Evolutionary conservation across 2,888 invertebrate genomes (phyloP).

Genomic region (Lithodes maja): DNA sequence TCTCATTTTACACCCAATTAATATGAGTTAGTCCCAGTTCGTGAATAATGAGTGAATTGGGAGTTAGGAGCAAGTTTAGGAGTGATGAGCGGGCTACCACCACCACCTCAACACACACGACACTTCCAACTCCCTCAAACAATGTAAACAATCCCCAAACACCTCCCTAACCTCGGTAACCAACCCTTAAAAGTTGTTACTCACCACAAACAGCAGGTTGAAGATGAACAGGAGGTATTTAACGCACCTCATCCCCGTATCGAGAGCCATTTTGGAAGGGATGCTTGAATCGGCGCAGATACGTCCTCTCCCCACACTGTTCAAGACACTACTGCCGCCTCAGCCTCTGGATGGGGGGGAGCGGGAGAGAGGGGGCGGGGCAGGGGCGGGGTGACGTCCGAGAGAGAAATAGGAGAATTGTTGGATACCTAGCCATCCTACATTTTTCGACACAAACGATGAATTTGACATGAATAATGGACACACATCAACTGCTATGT

Average conservation of each 20-base stretch:
- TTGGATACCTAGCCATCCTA: background rate
- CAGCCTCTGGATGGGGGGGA: too few species aligned
- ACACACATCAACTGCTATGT: too few species aligned
- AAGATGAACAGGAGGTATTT: constrained; percentile 92
- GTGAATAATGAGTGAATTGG: too few species aligned
- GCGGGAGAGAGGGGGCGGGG: background rate
- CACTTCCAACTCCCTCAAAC: constrained; percentile 21
- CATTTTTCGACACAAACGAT: background rate
- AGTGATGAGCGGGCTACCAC: background rate
- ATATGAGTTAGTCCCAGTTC: too few species aligned
- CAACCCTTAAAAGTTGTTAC: constrained; percentile 74
- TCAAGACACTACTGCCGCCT: constrained; percentile 41
- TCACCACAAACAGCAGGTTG: constrained; percentile 91
- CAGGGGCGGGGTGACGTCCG: background rate
- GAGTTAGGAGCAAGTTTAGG: background rate
- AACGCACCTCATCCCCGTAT: constrained; percentile 83
- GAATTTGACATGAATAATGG: too few species aligned
- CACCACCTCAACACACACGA: background rate
- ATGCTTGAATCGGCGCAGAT: constrained; percentile 20
- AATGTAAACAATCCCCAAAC: background rate
- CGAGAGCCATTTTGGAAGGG: constrained; percentile 61
- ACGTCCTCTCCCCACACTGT: constrained; percentile 34
- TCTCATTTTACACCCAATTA: too few species aligned
- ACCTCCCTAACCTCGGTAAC: too few species aligned
- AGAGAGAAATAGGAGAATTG: too few species aligned